Evolutionary conservation across 2,113 vertebrate genomes (phyloP).

Genomic region (Ciconia maguari): DNA sequence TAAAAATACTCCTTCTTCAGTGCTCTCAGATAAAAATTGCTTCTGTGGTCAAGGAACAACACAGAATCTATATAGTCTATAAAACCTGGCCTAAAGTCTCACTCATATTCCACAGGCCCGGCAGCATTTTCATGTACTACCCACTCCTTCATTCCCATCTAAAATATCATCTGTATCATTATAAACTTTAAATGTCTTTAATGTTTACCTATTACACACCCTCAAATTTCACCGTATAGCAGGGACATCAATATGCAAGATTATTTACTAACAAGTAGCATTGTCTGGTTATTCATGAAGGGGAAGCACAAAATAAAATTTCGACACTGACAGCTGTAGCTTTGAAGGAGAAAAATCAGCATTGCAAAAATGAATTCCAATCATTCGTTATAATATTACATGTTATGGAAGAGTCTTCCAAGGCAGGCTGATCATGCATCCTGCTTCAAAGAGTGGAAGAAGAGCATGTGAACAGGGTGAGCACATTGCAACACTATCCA

Average conservation of each 20-base stretch:
- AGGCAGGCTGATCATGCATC: not conserved
- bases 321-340: not conserved
- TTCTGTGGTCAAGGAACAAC: not conserved
- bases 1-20: not conserved
- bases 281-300: not conserved
- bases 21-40: not conserved
- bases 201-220: not conserved
- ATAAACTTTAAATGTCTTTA: not conserved
- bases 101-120: not conserved
- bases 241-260: not conserved
- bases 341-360: not conserved
- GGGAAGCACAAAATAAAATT: not conserved
- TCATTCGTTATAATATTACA: accelerated
- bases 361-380: not conserved
- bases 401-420: not conserved
- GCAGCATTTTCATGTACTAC: not conserved
- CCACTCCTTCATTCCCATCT: not conserved
- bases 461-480: not conserved
- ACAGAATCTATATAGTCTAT: not conserved
- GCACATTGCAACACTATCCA: not conserved
- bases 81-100: not conserved
- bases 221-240: not conserved
- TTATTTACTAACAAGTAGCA: not conserved
- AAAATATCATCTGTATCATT: not conserved
- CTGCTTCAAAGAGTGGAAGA: not conserved